Evolutionary conservation across 1,140 invertebrate genomes (phyloP).

Genomic region (Tetranychus cinnabarinus): DNA sequence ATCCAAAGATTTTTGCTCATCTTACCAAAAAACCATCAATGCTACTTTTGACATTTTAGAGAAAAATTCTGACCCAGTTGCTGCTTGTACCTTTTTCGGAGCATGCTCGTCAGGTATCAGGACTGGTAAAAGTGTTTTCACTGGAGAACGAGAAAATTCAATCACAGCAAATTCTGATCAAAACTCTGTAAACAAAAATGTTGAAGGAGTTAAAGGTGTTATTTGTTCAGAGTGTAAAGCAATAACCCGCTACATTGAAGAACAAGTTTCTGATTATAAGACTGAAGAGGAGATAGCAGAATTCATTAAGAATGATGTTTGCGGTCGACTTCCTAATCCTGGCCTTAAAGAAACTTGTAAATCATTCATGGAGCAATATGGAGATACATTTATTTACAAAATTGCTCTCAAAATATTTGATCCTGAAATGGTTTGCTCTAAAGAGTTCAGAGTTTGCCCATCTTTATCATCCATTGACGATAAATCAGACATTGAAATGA

Average conservation of each 20-base stretch:
- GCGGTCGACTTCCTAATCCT: not conserved
- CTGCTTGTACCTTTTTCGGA: not conserved
- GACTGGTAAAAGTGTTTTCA: too few species aligned
- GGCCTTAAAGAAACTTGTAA: not conserved
- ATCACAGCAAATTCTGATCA: not conserved
- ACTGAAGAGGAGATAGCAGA: slow-evolving; percentile 10
- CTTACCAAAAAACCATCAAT: too few species aligned
- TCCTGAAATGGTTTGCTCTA: not conserved
- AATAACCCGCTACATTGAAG: slow-evolving; percentile 8
- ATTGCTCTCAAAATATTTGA: slow-evolving; percentile 1
- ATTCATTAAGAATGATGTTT: slow-evolving; percentile 8
- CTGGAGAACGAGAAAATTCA: not conserved
- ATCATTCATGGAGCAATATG: not conserved
- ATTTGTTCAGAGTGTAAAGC: slow-evolving; percentile 9
- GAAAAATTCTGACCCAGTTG: too few species aligned
- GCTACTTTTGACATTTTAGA: too few species aligned
- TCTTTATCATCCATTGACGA: not conserved
- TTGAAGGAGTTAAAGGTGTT: not conserved
- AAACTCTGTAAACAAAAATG: not conserved
- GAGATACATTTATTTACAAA: not conserved
- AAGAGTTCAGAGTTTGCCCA: not conserved
- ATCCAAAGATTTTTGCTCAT: too few species aligned
- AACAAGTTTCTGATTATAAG: slow-evolving; percentile 7
- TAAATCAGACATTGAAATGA: not conserved
- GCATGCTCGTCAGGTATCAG: too few species aligned